These are phyloP conservation scores for Carabus problematicus DNA, from an alignment of 2,888 invertebrate species.

Conservation along the genomic window DNA sequence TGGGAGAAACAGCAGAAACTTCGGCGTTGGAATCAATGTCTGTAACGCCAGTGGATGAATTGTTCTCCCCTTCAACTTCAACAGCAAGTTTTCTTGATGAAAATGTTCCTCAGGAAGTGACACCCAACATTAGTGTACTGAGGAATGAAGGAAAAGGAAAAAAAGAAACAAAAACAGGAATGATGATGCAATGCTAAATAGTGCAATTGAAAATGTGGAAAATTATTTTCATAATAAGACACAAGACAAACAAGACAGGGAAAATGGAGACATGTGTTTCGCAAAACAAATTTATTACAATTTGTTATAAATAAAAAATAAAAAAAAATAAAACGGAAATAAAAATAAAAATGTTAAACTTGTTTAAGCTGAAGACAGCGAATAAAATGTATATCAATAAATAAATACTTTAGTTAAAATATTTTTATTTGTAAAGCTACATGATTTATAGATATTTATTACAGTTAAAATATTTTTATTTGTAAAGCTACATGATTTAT, in stretches of 20 bases:
- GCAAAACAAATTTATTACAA: slow-evolving; percentile 26
- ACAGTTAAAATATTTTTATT: too few species aligned
- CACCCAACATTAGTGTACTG: slow-evolving; percentile 9
- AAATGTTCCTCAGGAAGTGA: background rate
- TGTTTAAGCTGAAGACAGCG: slow-evolving; percentile 17
- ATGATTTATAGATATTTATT: too few species aligned
- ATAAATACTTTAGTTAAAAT: too few species aligned
- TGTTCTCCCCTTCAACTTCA: background rate
- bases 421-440: slow-evolving; percentile 4
- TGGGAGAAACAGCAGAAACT: slow-evolving; percentile 7
- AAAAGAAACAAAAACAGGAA: slow-evolving; percentile 8
- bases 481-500: background rate
- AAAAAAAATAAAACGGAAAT: slow-evolving; percentile 20
- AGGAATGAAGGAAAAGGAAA: slow-evolving; percentile 3
- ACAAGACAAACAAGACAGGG: background rate
- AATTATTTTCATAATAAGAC: slow-evolving; percentile 1
- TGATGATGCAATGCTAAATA: slow-evolving; percentile 1
- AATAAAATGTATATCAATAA: slow-evolving; percentile 2
- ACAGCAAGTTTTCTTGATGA: too few species aligned
- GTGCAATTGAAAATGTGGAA: slow-evolving; percentile 20
- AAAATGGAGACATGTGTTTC: slow-evolving; percentile 26
- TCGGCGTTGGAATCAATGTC: background rate
- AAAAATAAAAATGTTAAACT: slow-evolving; percentile 24
- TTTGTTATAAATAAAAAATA: slow-evolving; percentile 16
- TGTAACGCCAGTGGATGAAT: background rate